Conservation (phyloP, 2,888 invertebrate genomes). For the Drosophila mulleri region DNA sequence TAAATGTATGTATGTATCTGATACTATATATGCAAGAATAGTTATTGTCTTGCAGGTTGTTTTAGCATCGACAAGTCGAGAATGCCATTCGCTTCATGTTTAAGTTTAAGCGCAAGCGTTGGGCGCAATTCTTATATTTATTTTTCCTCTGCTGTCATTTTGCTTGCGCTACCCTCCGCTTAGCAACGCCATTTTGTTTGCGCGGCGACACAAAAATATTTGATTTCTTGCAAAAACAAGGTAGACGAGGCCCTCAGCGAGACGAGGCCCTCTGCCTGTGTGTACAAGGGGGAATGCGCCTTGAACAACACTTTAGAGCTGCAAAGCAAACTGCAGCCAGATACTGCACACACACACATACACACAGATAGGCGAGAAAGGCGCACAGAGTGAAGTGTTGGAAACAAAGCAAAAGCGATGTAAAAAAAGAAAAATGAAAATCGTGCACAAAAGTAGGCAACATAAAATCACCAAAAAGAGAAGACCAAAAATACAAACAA, state of each 20-base stretch:
- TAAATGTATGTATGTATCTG: too few species aligned
- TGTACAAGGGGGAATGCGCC: slow-evolving; percentile 51
- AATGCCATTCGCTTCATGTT: slow-evolving; percentile 10
- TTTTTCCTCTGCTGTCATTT: slow-evolving; percentile 37
- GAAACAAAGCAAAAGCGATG: slow-evolving; percentile 62
- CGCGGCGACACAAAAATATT: slow-evolving; percentile 79
- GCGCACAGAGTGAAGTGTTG: slow-evolving; percentile 3
- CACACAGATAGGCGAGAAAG: slow-evolving; percentile 37
- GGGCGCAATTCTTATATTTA: slow-evolving; percentile 33
- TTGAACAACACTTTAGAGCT: slow-evolving; percentile 74
- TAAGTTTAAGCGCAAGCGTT: slow-evolving; percentile 60
- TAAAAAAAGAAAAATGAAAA: slow-evolving; percentile 52
- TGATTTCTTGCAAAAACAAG: slow-evolving; percentile 78
- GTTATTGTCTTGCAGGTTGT: background rate
- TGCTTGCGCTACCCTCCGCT: slow-evolving; percentile 58
- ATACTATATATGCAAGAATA: too few species aligned
- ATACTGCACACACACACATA: slow-evolving; percentile 36
- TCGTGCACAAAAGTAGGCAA: slow-evolving; percentile 71
- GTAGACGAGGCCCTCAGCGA: slow-evolving; percentile 52
- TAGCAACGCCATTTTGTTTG: slow-evolving; percentile 79
- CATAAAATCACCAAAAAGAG: slow-evolving; percentile 47
- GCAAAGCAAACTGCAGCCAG: slow-evolving; percentile 66
- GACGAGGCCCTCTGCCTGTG: slow-evolving; percentile 4
- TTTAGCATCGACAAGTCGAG: background rate
- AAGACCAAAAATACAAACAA: slow-evolving; percentile 28